Conservation (phyloP, 2,888 invertebrate genomes). For the Lagria hirta region DNA sequence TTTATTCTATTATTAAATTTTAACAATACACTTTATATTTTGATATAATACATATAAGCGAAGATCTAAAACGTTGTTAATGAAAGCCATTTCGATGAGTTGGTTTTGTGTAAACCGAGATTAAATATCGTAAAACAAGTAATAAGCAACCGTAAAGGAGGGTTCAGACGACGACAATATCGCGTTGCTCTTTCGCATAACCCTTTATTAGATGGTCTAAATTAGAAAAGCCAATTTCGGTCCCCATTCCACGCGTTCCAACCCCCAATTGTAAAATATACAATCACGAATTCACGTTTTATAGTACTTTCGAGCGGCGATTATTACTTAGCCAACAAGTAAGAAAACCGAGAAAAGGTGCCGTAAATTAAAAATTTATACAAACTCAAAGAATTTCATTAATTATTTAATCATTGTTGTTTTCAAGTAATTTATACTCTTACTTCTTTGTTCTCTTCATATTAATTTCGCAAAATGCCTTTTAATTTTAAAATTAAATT, state of each 20-base stretch:
- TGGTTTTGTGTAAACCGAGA: constrained; percentile 43
- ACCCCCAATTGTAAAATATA: constrained; percentile 50
- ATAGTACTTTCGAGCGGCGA: constrained; percentile 45
- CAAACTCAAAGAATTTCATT: constrained; percentile 51
- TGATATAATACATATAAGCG: too few species aligned
- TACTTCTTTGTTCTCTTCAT: constrained; percentile 39
- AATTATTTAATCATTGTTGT: constrained; percentile 52
- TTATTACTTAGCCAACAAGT: constrained; percentile 40
- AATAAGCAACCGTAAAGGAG: constrained; percentile 45
- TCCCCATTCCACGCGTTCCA: constrained; percentile 46
- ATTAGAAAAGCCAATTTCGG: constrained; percentile 52
- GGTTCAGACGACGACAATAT: constrained; percentile 47
- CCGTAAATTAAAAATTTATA: constrained; percentile 49
- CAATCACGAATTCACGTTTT: constrained; percentile 48
- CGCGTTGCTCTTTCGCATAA: constrained; percentile 39
- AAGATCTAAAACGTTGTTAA: too few species aligned
- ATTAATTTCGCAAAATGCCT: constrained; percentile 44
- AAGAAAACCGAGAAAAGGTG: constrained; percentile 42
- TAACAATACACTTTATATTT: too few species aligned
- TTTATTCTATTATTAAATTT: too few species aligned
- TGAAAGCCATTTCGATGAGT: constrained; percentile 48
- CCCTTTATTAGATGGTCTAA: constrained; percentile 51
- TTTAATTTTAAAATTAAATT: constrained; percentile 40
- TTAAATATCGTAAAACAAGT: constrained; percentile 50
- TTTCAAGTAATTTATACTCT: constrained; percentile 44